Percentiles rank a stretch among this genome's conserved stretches.
Evolutionary conservation across 2,888 invertebrate species (phyloP).

Genomic region (Hartigia nigra): DNA sequence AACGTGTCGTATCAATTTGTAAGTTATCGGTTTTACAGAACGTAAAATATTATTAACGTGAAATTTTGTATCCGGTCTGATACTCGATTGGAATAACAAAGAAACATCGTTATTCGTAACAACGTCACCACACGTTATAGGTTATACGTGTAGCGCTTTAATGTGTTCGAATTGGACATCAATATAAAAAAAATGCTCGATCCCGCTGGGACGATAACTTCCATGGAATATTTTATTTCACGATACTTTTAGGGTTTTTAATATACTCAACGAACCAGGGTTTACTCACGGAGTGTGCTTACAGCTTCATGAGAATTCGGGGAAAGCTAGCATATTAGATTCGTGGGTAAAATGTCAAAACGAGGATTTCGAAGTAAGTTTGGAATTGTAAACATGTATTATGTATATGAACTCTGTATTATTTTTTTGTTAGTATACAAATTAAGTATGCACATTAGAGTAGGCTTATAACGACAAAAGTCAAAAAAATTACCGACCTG

Average conservation of each 20-base stretch:
- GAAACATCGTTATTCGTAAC: neutral
- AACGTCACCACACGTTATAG: neutral
- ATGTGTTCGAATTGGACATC: neutral
- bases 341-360: conserved; percentile 39
- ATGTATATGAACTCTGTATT: neutral
- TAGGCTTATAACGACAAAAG: neutral
- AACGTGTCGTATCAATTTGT: neutral
- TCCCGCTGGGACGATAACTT: neutral
- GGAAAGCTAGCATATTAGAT: conserved; percentile 35
- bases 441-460: neutral
- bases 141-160: neutral
- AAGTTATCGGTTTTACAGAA: neutral
- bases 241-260: neutral
- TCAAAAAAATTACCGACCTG: neutral
- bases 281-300: neutral
- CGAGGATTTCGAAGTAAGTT: conserved; percentile 13
- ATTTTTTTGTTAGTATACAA: neutral
- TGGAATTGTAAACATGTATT: neutral
- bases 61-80: neutral
- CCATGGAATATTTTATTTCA: neutral
- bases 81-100: neutral
- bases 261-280: neutral
- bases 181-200: neutral
- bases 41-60: neutral
- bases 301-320: neutral